Percentiles rank a stretch among this genome's conserved stretches.
Conservation (phyloP, 2,888 invertebrate species). For the Apoderus coryli region DNA sequence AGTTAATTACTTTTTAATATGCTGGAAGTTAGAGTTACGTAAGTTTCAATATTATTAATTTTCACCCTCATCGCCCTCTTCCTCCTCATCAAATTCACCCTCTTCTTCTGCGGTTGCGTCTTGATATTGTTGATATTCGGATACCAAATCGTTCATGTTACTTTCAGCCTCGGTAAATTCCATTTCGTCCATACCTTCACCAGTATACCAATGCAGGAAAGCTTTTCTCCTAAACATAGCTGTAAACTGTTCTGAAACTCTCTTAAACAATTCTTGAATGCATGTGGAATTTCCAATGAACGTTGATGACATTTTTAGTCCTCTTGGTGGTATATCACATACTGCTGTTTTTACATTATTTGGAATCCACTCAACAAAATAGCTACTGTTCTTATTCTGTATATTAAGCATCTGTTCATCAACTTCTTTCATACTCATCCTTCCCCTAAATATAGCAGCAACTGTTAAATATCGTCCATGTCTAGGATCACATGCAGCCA, state of each 20-base stretch:
- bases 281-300: conserved; percentile 89
- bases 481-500: conserved; percentile 89
- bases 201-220: too few species aligned
- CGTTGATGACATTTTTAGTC: conserved; percentile 87
- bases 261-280: conserved; percentile 83
- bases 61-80: conserved; percentile 53
- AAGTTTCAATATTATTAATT: conserved; percentile 20
- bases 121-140: conserved; percentile 92
- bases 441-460: conserved; percentile 80
- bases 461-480: conserved; percentile 86
- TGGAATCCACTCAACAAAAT: conserved; percentile 89
- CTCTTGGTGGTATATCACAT: conserved; percentile 84
- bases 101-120: conserved; percentile 74
- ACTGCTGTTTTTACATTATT: conserved; percentile 90
- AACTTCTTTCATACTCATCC: conserved; percentile 89
- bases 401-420: conserved; percentile 90
- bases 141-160: too few species aligned
- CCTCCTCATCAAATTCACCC: conserved; percentile 64
- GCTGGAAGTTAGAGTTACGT: too few species aligned
- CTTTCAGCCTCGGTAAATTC: conserved; percentile 88
- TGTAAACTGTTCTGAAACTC: conserved; percentile 80
- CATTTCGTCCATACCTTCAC: too few species aligned
- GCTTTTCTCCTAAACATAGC: conserved; percentile 89
- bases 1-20: too few species aligned
- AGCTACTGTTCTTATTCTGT: conserved; percentile 85